phyloP scores from a whole-genome alignment of 2,797 vertebrate species.

The Lithobates sylvaticus region DNA sequence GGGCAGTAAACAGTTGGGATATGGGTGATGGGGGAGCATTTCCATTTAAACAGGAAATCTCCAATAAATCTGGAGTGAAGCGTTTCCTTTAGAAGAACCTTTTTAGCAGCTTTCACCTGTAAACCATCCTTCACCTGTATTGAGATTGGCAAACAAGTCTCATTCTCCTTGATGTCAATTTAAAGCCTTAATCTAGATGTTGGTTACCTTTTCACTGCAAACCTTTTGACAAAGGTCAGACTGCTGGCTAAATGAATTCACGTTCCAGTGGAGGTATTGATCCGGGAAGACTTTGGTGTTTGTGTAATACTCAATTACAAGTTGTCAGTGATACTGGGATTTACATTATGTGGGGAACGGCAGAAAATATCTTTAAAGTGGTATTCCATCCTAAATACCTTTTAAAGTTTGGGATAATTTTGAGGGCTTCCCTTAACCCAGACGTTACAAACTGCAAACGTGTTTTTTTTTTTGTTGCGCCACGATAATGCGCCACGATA shows the following conservation, averaged over 20 bases:
- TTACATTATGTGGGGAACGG: background rate
- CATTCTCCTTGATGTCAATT: background rate
- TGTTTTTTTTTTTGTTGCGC: no score
- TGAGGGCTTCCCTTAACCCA: no score
- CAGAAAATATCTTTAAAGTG: background rate
- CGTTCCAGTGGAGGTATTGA: slow-evolving; percentile 2
- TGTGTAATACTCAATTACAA: slow-evolving; percentile 1
- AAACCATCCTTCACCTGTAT: background rate
- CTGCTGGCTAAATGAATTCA: slow-evolving; percentile 12
- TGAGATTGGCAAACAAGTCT: background rate
- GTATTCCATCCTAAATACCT: no score
- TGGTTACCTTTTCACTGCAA: slow-evolving; percentile 9
- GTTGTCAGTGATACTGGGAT: background rate
- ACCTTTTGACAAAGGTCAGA: slow-evolving; percentile 33
- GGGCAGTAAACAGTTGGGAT: no score
- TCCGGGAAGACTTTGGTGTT: slow-evolving; percentile 8
- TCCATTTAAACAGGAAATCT: background rate
- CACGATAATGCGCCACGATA: no score
- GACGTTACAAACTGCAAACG: no score
- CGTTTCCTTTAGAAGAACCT: background rate
- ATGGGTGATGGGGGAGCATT: no score
- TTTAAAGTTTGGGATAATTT: no score
- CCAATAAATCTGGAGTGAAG: background rate
- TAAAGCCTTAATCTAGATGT: slow-evolving; percentile 31
- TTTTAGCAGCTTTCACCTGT: background rate